Conservation (phyloP, 2,113 vertebrate species). For the Crotalus helleri region DNA sequence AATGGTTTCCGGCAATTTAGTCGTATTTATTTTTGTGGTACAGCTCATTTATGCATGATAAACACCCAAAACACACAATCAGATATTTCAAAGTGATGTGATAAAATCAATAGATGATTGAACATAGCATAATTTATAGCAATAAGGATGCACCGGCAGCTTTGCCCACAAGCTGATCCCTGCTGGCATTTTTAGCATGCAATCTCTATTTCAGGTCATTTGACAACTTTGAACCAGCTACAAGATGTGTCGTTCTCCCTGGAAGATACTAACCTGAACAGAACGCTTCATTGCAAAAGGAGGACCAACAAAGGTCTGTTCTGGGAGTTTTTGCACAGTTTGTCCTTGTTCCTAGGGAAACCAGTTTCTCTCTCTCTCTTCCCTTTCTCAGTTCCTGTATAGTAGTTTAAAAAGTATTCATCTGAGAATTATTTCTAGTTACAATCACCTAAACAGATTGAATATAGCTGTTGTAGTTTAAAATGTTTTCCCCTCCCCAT, state of each 20-base stretch:
- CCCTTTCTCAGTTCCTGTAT: conserved; percentile 14
- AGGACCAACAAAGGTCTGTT: background rate
- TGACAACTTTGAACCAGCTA: conserved; percentile 39
- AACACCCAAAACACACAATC: background rate
- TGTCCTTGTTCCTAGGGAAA: conserved; percentile 49
- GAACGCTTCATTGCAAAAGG: conserved; percentile 14
- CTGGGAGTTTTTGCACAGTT: conserved; percentile 3
- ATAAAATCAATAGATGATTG: background rate
- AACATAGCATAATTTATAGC: background rate
- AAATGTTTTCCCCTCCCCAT: background rate
- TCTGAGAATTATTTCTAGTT: conserved; percentile 18
- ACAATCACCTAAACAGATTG: conserved; percentile 4
- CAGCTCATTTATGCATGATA: background rate
- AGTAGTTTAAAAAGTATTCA: background rate
- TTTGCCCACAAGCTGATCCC: conserved; percentile 4
- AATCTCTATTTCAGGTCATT: conserved; percentile 35
- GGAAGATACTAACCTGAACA: conserved; percentile 27
- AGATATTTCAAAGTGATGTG: background rate
- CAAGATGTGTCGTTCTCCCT: conserved; percentile 37
- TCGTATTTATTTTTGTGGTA: background rate
- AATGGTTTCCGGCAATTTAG: background rate
- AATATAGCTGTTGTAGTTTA: background rate
- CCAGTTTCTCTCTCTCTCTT: conserved; percentile 30
- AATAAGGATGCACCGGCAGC: background rate
- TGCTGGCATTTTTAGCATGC: conserved; percentile 15